phyloP scores from a whole-genome alignment of 1,140 invertebrate species.

The Drosophila pachea region DNA sequence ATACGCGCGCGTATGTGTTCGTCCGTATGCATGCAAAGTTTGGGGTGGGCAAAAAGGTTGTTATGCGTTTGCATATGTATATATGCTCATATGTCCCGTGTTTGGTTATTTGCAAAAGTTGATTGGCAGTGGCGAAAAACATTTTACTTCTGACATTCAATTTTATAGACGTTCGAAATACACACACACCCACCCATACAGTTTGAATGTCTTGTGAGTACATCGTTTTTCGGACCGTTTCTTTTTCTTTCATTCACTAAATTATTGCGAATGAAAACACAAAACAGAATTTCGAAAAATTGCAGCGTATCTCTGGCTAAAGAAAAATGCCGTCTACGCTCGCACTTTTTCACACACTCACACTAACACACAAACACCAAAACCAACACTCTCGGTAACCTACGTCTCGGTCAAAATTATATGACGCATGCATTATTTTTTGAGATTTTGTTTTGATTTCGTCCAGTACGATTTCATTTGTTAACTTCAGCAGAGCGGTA shows the following conservation, averaged over 20 bases:
- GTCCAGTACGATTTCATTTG: slow-evolving; percentile 10
- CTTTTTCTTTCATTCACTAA: slow-evolving; percentile 73
- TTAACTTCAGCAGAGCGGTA: slow-evolving; percentile 14
- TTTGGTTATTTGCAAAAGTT: background rate
- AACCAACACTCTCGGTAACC: slow-evolving; percentile 11
- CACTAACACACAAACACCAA: slow-evolving; percentile 9
- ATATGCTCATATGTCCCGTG: slow-evolving; percentile 6
- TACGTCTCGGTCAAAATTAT: slow-evolving; percentile 18
- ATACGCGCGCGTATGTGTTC: slow-evolving; percentile 41
- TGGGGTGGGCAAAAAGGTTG: slow-evolving; percentile 38
- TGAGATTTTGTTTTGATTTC: slow-evolving; percentile 52
- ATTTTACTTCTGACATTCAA: slow-evolving; percentile 47
- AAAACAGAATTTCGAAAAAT: slow-evolving; percentile 73
- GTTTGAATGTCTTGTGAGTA: slow-evolving; percentile 50
- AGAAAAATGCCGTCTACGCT: slow-evolving; percentile 68
- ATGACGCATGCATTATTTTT: slow-evolving; percentile 38
- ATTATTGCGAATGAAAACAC: slow-evolving; percentile 72
- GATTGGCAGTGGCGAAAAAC: slow-evolving; percentile 4
- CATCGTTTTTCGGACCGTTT: slow-evolving; percentile 64
- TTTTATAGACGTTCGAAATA: slow-evolving; percentile 18
- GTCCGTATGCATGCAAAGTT: slow-evolving; percentile 48
- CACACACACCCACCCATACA: slow-evolving; percentile 21
- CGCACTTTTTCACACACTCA: slow-evolving; percentile 39
- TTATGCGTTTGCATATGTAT: background rate
- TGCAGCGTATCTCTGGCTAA: slow-evolving; percentile 66